Evolutionary conservation across 2,797 vertebrate genomes (phyloP).

Genomic region (Loriculus beryllinus): DNA sequence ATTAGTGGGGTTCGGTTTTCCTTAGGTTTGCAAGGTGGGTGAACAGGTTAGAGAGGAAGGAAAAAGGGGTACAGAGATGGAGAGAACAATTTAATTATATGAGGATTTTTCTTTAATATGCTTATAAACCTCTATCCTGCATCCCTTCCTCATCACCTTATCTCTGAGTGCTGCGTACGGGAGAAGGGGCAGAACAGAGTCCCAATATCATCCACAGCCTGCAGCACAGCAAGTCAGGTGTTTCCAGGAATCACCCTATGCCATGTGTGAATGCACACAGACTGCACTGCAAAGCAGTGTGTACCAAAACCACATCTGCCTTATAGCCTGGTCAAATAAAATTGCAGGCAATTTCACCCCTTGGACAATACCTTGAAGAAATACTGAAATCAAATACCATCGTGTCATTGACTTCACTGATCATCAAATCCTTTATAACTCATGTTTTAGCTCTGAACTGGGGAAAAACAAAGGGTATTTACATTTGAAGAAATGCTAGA

Average conservation of each 20-base stretch:
- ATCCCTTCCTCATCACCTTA: neutral
- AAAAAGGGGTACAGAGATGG: neutral
- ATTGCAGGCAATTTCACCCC: neutral
- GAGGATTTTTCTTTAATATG: neutral
- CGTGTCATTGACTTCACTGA: neutral
- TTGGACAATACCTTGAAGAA: neutral
- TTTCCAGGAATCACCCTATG: neutral
- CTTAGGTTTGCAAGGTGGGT: too few relatives aligned
- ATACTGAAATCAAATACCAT: neutral
- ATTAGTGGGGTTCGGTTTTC: neutral
- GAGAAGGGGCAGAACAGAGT: neutral
- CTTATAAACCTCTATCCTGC: neutral
- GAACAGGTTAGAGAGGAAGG: neutral
- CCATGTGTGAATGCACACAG: neutral
- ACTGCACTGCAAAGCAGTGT: neutral
- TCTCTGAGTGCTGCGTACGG: fast-evolving
- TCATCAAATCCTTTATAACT: neutral
- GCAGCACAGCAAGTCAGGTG: neutral
- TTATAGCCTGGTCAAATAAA: neutral
- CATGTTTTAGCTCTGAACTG: neutral
- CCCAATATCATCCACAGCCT: neutral
- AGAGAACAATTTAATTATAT: neutral
- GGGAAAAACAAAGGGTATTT: neutral
- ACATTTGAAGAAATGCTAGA: neutral
- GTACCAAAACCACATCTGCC: neutral